Conservation (phyloP, 2,113 vertebrate species). For the Elachura formosa region DNA sequence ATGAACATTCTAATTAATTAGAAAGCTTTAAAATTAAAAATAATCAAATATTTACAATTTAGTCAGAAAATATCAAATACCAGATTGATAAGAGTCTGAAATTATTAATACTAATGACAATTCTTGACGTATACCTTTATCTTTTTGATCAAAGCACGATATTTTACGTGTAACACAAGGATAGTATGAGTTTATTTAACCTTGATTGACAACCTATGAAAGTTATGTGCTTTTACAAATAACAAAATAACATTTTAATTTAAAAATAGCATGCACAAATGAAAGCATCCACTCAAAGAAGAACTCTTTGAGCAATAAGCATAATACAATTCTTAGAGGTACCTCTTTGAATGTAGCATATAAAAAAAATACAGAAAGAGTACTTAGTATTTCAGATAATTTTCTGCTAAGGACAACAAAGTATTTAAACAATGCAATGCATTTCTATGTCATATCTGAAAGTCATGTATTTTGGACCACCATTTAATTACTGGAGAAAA, state of each 20-base stretch:
- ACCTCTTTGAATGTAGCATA: not conserved
- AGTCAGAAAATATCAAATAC: not conserved
- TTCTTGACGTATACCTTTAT: not conserved
- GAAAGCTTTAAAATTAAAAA: not conserved
- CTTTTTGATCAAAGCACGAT: constrained; percentile 10
- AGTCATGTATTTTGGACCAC: not conserved
- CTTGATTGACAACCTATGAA: constrained; percentile 1
- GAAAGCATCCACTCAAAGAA: not conserved
- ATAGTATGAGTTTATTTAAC: not conserved
- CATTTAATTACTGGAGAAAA: not conserved
- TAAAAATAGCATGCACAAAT: not conserved
- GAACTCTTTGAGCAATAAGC: not conserved
- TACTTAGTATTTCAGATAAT: not conserved
- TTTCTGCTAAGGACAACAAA: not conserved
- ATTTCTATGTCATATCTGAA: not conserved
- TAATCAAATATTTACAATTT: not conserved
- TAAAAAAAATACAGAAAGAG: not conserved
- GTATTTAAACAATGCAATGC: not conserved
- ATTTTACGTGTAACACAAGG: not conserved
- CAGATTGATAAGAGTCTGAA: not conserved
- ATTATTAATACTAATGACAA: not conserved
- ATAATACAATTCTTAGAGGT: not conserved
- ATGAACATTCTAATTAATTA: not conserved
- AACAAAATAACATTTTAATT: not conserved
- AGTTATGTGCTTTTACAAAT: not conserved